Percentiles rank a stretch among this genome's conserved stretches.
Evolutionary conservation across 2,113 vertebrate species (phyloP).

Genomic region (Eudorcas thomsonii): DNA sequence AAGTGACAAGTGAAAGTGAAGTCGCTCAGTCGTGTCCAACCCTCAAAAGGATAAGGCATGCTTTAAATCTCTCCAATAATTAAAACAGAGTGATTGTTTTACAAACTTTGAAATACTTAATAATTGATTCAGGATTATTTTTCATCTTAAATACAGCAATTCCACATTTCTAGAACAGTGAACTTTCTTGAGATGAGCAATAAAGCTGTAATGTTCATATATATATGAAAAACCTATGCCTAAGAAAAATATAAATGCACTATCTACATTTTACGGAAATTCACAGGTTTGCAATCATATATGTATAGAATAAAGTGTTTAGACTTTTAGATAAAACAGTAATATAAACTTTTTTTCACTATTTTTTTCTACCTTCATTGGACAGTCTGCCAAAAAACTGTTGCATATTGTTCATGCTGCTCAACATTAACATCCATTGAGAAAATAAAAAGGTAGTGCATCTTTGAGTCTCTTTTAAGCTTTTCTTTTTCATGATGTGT

Average conservation of each 20-base stretch:
- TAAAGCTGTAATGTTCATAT: neutral
- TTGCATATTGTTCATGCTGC: constrained; percentile 36
- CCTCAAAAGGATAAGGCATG: neutral
- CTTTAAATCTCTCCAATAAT: neutral
- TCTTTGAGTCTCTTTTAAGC: constrained; percentile 63
- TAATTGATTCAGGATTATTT: neutral
- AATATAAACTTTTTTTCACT: neutral
- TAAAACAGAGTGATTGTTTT: neutral
- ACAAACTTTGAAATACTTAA: neutral
- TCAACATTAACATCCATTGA: constrained; percentile 51
- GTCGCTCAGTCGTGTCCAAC: too few relatives aligned
- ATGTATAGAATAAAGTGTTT: neutral
- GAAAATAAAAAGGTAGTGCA: constrained; percentile 48
- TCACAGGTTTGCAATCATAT: neutral
- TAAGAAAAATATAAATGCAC: neutral
- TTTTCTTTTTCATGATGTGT: constrained; percentile 67
- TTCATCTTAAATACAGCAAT: neutral
- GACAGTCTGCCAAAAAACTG: neutral
- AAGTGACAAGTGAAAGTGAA: too few relatives aligned
- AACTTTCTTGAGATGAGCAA: neutral
- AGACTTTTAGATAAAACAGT: neutral
- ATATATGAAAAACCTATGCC: neutral
- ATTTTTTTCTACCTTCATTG: neutral
- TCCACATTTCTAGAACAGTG: neutral
- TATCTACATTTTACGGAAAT: neutral